phyloP scores from a whole-genome alignment of 2,113 vertebrate genomes.

The Perca schrenkii region DNA sequence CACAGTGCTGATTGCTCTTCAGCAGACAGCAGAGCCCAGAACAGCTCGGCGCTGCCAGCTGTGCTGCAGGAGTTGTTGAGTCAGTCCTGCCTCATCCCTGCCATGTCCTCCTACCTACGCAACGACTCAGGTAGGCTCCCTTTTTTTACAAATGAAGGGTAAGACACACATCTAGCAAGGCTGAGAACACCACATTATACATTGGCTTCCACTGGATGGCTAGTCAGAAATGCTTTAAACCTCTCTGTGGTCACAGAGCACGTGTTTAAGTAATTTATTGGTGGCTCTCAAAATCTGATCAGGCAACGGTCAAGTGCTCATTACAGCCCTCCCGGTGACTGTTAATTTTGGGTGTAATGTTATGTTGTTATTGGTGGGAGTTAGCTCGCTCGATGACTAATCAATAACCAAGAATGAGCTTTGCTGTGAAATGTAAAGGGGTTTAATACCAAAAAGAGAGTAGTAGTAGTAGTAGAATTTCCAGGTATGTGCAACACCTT shows the following conservation, averaged over 20 bases:
- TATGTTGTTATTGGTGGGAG: too few species aligned
- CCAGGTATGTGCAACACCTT: neutral
- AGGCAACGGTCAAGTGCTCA: too few species aligned
- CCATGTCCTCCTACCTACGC: slow-evolving; percentile 98
- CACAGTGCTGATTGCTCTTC: slow-evolving; percentile 86
- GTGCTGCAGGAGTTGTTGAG: slow-evolving; percentile 95
- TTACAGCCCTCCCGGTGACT: too few species aligned
- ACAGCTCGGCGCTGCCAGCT: slow-evolving; percentile 91
- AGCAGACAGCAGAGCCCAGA: slow-evolving; percentile 89
- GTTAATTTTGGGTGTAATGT: too few species aligned
- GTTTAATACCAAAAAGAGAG: neutral
- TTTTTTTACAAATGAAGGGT: neutral
- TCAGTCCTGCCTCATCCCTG: slow-evolving; percentile 98
- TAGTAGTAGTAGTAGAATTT: neutral
- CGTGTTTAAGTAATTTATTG: too few species aligned
- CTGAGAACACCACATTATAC: neutral
- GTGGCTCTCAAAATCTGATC: too few species aligned
- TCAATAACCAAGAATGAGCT: neutral
- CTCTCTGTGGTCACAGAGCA: too few species aligned
- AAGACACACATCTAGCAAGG: neutral
- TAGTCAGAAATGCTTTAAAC: too few species aligned
- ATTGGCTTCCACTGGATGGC: too few species aligned
- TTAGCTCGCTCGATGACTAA: too few species aligned
- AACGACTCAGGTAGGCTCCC: slow-evolving; percentile 92
- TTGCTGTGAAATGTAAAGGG: neutral